A percentile compares a stretch with the other conserved stretches of the same genome.
Conservation (phyloP, 2,113 vertebrate species). For the Puffinus mauretanicus region DNA sequence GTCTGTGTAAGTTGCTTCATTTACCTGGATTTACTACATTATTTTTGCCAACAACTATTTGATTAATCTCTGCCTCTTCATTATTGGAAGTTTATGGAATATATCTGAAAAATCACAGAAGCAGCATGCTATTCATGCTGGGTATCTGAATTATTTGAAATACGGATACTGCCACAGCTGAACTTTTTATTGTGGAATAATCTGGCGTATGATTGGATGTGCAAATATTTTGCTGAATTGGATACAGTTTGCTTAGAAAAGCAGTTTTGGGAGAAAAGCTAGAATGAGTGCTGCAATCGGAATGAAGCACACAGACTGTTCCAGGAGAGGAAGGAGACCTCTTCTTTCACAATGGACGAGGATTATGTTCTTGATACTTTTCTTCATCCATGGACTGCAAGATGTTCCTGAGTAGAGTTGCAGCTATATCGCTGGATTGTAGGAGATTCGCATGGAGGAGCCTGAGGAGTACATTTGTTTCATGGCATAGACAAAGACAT, state of each 20-base stretch:
- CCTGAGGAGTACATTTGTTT: not conserved
- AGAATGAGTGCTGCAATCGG: not conserved
- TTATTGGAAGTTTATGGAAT: not conserved
- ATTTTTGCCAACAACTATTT: not conserved
- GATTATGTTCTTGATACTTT: not conserved
- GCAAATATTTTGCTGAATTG: not conserved
- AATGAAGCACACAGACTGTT: fast-evolving
- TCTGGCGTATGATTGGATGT: not conserved
- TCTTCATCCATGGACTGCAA: not conserved
- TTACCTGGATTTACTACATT: not conserved
- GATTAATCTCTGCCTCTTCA: not conserved
- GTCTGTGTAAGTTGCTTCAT: fast-evolving
- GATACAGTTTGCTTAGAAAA: slow-evolving; percentile 8
- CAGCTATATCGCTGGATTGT: not conserved
- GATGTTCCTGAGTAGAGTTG: not conserved
- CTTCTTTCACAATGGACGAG: not conserved
- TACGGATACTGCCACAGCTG: not conserved
- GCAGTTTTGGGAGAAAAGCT: not conserved
- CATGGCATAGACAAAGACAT: not conserved
- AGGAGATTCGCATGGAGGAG: not conserved
- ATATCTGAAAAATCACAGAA: not conserved
- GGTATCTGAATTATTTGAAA: not conserved
- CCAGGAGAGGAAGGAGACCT: not conserved
- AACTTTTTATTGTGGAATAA: not conserved
- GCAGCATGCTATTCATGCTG: not conserved